Conservation (phyloP, 2,888 invertebrate species). For the Drosophila nigritarsus region DNA sequence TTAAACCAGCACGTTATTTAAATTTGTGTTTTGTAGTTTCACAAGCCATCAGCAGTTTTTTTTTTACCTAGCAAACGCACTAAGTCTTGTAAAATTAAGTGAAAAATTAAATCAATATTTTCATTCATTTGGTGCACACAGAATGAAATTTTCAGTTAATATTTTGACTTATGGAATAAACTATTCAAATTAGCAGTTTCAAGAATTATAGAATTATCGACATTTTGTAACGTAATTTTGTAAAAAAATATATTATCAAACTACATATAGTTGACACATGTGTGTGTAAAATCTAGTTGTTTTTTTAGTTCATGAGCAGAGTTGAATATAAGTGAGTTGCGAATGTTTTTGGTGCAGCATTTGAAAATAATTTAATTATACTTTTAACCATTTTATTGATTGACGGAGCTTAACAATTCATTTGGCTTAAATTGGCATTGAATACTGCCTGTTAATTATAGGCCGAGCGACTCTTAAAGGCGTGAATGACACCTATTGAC, state of each 20-base stretch:
- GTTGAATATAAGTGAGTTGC: not conserved
- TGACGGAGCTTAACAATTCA: not conserved
- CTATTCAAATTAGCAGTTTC: too few relatives aligned
- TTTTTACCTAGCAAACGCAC: not conserved
- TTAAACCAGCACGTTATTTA: constrained; percentile 28
- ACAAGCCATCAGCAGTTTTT: not conserved
- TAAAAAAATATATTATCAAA: not conserved
- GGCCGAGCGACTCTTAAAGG: not conserved
- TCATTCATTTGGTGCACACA: too few relatives aligned
- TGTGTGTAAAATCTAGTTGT: not conserved
- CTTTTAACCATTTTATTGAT: not conserved
- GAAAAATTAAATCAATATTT: not conserved
- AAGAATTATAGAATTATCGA: too few relatives aligned
- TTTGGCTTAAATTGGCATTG: not conserved
- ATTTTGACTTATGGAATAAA: not conserved
- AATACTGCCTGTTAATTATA: not conserved
- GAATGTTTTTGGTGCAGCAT: not conserved
- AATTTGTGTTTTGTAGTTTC: constrained; percentile 16
- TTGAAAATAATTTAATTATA: not conserved
- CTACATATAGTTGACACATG: not conserved
- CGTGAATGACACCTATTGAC: not conserved
- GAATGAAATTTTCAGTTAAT: not conserved
- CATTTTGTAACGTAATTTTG: not conserved
- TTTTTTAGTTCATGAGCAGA: not conserved
- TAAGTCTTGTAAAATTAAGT: not conserved